phyloP scores from a whole-genome alignment of 1,140 invertebrate genomes.

The Stratiolaelaps scimitus region DNA sequence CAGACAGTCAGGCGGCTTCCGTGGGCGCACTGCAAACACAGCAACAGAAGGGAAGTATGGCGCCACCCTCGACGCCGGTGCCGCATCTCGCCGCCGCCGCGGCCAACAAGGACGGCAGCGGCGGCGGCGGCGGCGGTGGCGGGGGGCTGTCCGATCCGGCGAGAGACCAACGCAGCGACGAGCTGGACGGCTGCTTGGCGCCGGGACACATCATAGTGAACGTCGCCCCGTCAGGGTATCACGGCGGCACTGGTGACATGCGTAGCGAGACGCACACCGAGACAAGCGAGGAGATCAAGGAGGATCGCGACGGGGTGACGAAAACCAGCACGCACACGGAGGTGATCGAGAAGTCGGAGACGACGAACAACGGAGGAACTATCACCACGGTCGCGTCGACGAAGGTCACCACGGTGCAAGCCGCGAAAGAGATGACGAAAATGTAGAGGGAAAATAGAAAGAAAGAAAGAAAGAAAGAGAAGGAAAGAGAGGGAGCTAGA shows the following conservation, averaged over 20 bases:
- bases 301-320: background rate
- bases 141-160: background rate
- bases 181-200: background rate
- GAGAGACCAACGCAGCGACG: background rate
- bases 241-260: no score
- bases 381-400: background rate
- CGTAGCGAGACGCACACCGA: background rate
- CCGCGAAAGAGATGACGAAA: slow-evolving; percentile 8
- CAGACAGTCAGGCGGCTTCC: background rate
- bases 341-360: background rate
- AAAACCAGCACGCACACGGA: background rate
- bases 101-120: background rate
- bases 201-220: no score
- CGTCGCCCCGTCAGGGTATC: no score
- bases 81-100: background rate
- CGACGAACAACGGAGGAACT: slow-evolving; percentile 5
- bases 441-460: background rate
- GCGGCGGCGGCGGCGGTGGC: background rate
- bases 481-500: no score
- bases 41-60: slow-evolving; percentile 27
- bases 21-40: slow-evolving; percentile 10
- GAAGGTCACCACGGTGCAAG: background rate
- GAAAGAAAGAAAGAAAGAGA: background rate
- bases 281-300: background rate
- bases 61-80: slow-evolving; percentile 17